Base-by-base conservation (phyloP, 2,888 invertebrate species). In the Thysanoteuthis rhombus region DNA sequence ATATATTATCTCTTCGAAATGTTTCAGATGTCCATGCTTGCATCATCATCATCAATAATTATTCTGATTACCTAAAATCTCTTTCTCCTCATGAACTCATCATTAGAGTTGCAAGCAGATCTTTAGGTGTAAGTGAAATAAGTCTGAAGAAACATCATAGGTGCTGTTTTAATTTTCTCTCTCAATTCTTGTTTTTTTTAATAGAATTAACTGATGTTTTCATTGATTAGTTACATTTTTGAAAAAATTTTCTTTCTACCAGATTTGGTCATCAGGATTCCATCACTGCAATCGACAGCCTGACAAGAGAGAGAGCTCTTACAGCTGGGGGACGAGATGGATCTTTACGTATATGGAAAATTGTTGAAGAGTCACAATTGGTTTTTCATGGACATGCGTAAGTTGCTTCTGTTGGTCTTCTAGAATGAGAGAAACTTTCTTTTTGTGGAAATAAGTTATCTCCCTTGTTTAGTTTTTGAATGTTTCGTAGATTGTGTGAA, bases 291-390 rank as follows among this genome's bases (percentile, higher is more conserved):
- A 98, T 99, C 94, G 99, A 99, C 97, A 98, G 99, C 25, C 97
- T 99, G 94, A 98, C 98, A 52, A 98, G 98, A 95, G 99, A 99
- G 96, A 97, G 99, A 95, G 98, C 98, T 10, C 97, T 99, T 28
- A 98, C 99, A 0, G 98, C 98, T 38, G 99, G 99, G 36, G 99
- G 99, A 8, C 97, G 98, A 94, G 99, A 99, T 96, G 98, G 98
- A 90, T 98, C 98, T 2, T 97, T 99, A 38, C 97, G 99, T 95
- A 98, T 99, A 95, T 99, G 99, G 99, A 99, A 99, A 97, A 98
- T 99, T 94, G 98, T 98, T 1, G 99, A 99, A 97, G 99, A 99
- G 97, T 99, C 99, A 38, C 99, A 99, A 96, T 97, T 99, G 38
- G 98, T 99, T 95, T 99, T 98, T 96, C 98, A 99, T 97, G 99